phyloP scores from a whole-genome alignment of 2,888 invertebrate species.

The Rhingia rostrata region DNA sequence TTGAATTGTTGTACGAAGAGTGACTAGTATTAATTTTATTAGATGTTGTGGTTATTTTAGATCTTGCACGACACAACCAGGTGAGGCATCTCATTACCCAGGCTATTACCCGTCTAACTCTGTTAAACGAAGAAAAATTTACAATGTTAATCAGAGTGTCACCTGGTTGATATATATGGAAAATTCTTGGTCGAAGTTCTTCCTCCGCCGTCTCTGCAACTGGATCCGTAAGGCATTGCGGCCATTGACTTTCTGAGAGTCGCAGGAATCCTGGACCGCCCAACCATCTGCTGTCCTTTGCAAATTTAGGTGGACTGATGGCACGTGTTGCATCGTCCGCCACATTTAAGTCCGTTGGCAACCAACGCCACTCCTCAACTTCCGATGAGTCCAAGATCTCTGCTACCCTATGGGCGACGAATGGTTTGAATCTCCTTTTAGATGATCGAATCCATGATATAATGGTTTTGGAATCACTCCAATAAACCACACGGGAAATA shows the following conservation, averaged over 20 bases:
- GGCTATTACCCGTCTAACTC: not conserved
- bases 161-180: not conserved
- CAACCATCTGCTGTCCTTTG: not conserved
- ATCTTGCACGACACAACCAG: not conserved
- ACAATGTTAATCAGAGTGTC: not conserved
- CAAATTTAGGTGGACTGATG: not conserved
- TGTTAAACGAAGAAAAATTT: conserved; percentile 5
- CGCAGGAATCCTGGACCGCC: not conserved
- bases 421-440: conserved; percentile 62
- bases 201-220: not conserved
- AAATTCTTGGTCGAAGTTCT: not conserved
- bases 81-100: not conserved
- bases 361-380: not conserved
- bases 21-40: not conserved
- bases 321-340: conserved; percentile 4
- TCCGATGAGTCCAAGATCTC: not conserved
- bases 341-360: not conserved
- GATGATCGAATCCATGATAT: conserved; percentile 28
- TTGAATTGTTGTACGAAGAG: no score
- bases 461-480: conserved; percentile 5
- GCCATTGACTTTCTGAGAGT: not conserved
- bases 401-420: conserved; percentile 16
- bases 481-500: not conserved
- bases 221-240: no score
- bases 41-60: not conserved